A percentile compares a stretch with the other conserved stretches of the same genome.
These are phyloP conservation scores for Limnephilus auricula DNA, from an alignment of 2,888 invertebrate species.

Conservation along the genomic window DNA sequence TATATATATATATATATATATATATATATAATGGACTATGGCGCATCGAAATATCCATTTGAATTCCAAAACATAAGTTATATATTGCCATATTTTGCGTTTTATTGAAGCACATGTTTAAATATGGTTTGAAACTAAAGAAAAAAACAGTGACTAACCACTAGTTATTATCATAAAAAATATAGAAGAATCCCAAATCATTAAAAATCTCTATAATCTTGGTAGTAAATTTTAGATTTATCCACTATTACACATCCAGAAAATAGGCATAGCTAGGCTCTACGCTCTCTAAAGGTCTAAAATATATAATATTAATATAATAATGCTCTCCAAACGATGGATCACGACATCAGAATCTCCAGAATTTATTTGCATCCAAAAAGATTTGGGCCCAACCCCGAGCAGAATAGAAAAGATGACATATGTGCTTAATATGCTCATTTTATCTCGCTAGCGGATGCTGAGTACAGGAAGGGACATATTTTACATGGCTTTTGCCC, in stretches of 20 bases:
- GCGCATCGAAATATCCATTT: too few species aligned
- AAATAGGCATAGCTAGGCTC: background rate
- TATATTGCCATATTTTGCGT: too few species aligned
- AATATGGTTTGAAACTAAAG: too few species aligned
- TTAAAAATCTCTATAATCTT: too few species aligned
- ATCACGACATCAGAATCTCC: slow-evolving; percentile 29
- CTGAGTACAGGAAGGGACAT: slow-evolving; percentile 57
- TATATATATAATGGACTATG: background rate
- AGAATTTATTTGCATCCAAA: slow-evolving; percentile 43
- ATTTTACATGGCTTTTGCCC: slow-evolving; percentile 59
- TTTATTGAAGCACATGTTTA: too few species aligned
- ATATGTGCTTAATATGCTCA: slow-evolving; percentile 44
- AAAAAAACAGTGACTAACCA: too few species aligned
- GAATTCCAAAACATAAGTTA: too few species aligned
- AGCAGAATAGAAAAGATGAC: slow-evolving; percentile 46
- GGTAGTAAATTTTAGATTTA: background rate
- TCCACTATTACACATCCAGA: background rate
- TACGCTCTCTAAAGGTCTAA: background rate
- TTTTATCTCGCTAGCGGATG: slow-evolving; percentile 49
- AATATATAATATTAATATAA: background rate
- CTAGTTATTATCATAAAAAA: too few species aligned
- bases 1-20: too few species aligned
- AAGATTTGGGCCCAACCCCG: slow-evolving; percentile 25
- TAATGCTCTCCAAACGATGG: slow-evolving; percentile 25
- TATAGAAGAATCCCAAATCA: too few species aligned